phyloP scores from a whole-genome alignment of 2,888 invertebrate species.

The Conus canariensis region DNA sequence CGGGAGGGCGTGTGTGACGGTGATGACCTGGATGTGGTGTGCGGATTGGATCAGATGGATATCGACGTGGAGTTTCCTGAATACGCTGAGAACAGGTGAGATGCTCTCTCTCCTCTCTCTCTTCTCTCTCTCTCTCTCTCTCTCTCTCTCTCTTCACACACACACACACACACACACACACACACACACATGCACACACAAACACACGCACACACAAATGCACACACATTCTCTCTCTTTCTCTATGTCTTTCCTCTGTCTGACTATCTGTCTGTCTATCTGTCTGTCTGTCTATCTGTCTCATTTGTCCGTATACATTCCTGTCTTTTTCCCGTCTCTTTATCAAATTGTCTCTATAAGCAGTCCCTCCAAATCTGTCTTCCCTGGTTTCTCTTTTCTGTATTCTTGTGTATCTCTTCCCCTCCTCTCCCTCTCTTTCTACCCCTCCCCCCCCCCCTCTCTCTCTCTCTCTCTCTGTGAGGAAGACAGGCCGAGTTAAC shows the following conservation, averaged over 20 bases:
- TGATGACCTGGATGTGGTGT: not conserved
- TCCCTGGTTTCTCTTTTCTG: not conserved
- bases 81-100: not conserved
- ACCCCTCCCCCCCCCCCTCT: not conserved
- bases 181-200: too few species aligned
- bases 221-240: not conserved
- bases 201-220: too few species aligned
- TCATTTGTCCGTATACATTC: not conserved
- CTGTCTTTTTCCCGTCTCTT: not conserved
- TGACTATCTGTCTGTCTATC: not conserved
- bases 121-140: not conserved
- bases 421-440: not conserved
- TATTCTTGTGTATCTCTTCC: not conserved
- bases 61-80: constrained; percentile 14
- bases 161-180: too few species aligned
- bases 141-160: too few species aligned
- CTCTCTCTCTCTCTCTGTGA: too few species aligned
- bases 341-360: not conserved
- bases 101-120: not conserved
- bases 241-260: not conserved
- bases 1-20: not conserved
- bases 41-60: constrained; percentile 14
- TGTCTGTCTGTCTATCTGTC: not conserved
- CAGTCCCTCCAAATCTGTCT: not conserved
- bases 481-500: too few species aligned